phyloP scores from a whole-genome alignment of 2,113 vertebrate genomes.

The Trinectes maculatus region DNA sequence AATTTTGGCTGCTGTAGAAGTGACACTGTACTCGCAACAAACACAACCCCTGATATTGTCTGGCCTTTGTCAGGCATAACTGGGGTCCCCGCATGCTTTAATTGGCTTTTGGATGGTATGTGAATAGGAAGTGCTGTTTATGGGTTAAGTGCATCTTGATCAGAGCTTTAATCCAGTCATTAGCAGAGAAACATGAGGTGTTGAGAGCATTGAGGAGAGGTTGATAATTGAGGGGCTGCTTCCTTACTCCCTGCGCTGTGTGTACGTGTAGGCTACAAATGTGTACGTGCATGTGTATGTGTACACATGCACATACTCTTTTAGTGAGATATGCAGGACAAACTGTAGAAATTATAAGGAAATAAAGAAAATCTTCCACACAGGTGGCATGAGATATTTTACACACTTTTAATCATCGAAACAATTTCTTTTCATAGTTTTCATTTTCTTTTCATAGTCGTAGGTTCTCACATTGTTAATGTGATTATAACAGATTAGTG shows the following conservation, averaged over 20 bases:
- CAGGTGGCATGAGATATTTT: neutral
- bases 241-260: constrained; percentile 76
- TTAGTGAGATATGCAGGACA: neutral
- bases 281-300: neutral
- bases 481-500: neutral
- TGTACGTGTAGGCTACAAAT: neutral
- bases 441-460: constrained; percentile 2
- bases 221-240: constrained; percentile 88
- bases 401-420: neutral
- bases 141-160: constrained; percentile 96
- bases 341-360: neutral
- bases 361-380: neutral
- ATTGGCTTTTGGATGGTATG: constrained; percentile 90
- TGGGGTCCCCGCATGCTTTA: constrained; percentile 89
- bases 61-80: constrained; percentile 90
- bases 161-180: constrained; percentile 95
- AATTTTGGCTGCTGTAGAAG: constrained; percentile 81
- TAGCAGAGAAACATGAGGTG: constrained; percentile 91
- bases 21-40: constrained; percentile 72
- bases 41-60: constrained; percentile 63
- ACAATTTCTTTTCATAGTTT: neutral
- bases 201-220: constrained; percentile 92
- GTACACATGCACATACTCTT: neutral
- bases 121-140: constrained; percentile 91
- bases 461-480: too few species aligned